phyloP scores from a whole-genome alignment of 2,797 vertebrate species.

The Gallirallus australis region DNA sequence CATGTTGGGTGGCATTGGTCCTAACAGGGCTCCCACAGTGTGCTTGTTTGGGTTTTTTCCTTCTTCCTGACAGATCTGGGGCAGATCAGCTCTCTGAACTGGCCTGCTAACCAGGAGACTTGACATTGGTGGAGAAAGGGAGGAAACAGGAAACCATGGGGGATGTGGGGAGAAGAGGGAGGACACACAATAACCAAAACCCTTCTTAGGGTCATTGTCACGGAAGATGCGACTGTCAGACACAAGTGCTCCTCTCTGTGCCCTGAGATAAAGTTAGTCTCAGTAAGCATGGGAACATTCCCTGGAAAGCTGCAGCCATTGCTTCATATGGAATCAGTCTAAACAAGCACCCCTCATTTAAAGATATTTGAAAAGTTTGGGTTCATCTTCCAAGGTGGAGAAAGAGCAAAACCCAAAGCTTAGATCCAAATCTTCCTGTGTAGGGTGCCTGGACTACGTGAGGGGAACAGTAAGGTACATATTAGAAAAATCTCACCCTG shows the following conservation, averaged over 20 bases:
- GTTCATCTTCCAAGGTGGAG: background rate
- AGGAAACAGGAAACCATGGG: background rate
- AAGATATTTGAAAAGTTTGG: background rate
- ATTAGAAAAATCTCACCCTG: background rate
- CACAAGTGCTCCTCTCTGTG: background rate
- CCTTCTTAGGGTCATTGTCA: background rate
- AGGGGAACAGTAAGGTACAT: background rate
- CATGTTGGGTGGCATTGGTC: background rate
- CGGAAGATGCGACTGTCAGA: background rate
- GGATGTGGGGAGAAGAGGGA: fast-evolving
- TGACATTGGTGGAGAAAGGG: background rate
- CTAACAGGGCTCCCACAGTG: background rate
- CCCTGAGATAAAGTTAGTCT: background rate
- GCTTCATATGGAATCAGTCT: background rate
- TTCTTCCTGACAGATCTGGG: background rate
- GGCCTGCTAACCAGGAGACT: background rate
- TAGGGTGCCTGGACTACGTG: background rate
- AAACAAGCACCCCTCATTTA: background rate
- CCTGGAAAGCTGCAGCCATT: background rate
- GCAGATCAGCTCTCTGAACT: background rate
- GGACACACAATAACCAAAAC: background rate
- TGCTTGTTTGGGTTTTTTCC: too few species aligned
- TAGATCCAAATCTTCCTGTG: background rate
- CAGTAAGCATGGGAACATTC: background rate
- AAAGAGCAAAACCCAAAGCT: background rate